phyloP scores from a whole-genome alignment of 2,888 invertebrate species.

The Pollenia griseotomentosa region DNA sequence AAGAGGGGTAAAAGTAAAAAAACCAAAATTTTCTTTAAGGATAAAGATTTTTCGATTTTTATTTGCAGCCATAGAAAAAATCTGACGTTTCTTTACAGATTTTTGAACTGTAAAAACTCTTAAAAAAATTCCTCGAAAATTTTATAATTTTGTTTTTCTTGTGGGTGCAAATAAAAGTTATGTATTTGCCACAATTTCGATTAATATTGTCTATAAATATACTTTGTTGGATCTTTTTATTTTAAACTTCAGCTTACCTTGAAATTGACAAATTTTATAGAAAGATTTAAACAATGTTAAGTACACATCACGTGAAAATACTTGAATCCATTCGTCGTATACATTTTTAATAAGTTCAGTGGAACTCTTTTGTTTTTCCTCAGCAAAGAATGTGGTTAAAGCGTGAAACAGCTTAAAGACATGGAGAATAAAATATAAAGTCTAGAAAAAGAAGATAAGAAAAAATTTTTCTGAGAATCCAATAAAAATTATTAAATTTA shows the following conservation, averaged over 20 bases:
- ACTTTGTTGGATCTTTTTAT: too few relatives aligned
- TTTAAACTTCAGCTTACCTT: constrained; percentile 65
- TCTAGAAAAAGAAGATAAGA: constrained; percentile 77
- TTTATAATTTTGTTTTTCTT: too few relatives aligned
- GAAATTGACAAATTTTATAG: constrained; percentile 77
- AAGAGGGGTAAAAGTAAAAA: not conserved
- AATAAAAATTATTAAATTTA: too few relatives aligned
- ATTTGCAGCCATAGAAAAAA: too few relatives aligned
- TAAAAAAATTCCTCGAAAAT: too few relatives aligned
- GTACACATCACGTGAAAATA: constrained; percentile 88
- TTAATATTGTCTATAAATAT: too few relatives aligned
- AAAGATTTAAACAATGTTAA: constrained; percentile 82
- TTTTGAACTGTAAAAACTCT: too few relatives aligned
- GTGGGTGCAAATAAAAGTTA: too few relatives aligned
- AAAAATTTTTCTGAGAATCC: not conserved
- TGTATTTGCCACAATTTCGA: too few relatives aligned
- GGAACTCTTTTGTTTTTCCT: constrained; percentile 82
- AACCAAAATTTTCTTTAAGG: not conserved
- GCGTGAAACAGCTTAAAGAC: constrained; percentile 85
- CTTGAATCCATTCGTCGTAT: constrained; percentile 90
- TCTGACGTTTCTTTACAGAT: too few relatives aligned
- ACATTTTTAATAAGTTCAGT: constrained; percentile 80
- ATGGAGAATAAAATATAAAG: constrained; percentile 85
- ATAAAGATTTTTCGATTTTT: not conserved
- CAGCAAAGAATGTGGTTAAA: constrained; percentile 84